phyloP scores from a whole-genome alignment of 2,797 vertebrate species.

The Chiloscyllium punctatum region DNA sequence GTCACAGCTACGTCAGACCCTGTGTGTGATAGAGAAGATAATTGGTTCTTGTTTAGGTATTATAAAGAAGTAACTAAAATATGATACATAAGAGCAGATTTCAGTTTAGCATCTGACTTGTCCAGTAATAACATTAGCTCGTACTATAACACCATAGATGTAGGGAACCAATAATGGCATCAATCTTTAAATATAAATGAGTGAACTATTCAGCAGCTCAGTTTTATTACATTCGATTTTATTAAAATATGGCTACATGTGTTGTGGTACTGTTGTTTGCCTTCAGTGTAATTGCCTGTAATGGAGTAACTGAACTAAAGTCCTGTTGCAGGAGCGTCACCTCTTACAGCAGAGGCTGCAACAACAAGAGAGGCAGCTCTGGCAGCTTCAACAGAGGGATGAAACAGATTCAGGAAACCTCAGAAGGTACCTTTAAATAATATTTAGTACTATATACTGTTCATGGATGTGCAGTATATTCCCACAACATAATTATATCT shows the following conservation, averaged over 20 bases:
- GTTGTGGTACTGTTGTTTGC: background rate
- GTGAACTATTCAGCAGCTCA: background rate
- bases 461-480: background rate
- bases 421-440: slow-evolving; percentile 49
- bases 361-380: slow-evolving; percentile 71
- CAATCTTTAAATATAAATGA: background rate
- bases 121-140: no score
- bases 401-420: slow-evolving; percentile 48
- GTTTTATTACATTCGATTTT: background rate
- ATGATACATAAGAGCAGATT: no score
- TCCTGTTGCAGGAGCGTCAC: slow-evolving; percentile 70
- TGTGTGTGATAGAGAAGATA: no score
- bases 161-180: background rate
- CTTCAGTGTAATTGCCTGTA: background rate
- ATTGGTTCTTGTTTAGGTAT: no score
- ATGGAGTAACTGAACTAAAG: background rate
- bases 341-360: slow-evolving; percentile 75
- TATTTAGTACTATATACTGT: background rate
- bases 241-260: background rate
- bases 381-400: slow-evolving; percentile 57
- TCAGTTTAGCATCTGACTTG: no score
- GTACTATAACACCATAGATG: background rate
- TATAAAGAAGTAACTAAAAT: no score
- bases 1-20: no score
- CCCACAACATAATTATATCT: background rate